phyloP scores from a whole-genome alignment of 2,113 vertebrate genomes.

The Anseranas semipalmata region DNA sequence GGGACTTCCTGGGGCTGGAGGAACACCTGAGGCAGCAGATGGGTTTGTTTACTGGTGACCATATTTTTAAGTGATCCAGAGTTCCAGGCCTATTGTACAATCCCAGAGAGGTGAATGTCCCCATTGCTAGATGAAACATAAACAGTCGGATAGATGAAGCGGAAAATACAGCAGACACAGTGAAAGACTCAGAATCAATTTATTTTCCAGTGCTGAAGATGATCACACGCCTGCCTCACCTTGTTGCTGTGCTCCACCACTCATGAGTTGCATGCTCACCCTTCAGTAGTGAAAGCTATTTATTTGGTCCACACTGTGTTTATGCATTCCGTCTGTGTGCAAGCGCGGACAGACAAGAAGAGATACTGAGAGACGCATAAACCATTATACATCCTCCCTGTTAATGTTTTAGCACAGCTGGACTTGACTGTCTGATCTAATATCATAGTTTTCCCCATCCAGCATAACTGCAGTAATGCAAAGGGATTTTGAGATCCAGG shows the following conservation, averaged over 20 bases:
- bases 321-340: not conserved
- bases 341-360: not conserved
- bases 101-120: rapidly evolving
- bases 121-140: not conserved
- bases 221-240: not conserved
- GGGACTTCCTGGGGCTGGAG: not conserved
- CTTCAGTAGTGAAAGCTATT: not conserved
- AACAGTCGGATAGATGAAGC: not conserved
- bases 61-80: not conserved
- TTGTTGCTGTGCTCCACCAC: not conserved
- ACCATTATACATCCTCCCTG: not conserved
- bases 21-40: not conserved
- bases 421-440: not conserved
- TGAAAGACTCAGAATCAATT: not conserved
- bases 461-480: not conserved
- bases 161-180: not conserved
- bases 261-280: not conserved
- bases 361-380: not conserved
- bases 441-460: not conserved
- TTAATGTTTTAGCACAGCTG: not conserved
- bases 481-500: not conserved
- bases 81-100: not conserved
- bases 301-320: not conserved
- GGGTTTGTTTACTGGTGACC: rapidly evolving
- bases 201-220: constrained; percentile 11